Percentiles rank a stretch among this genome's conserved stretches.
Evolutionary conservation across 2,888 invertebrate genomes (phyloP).

Genomic region (Helleia helle): DNA sequence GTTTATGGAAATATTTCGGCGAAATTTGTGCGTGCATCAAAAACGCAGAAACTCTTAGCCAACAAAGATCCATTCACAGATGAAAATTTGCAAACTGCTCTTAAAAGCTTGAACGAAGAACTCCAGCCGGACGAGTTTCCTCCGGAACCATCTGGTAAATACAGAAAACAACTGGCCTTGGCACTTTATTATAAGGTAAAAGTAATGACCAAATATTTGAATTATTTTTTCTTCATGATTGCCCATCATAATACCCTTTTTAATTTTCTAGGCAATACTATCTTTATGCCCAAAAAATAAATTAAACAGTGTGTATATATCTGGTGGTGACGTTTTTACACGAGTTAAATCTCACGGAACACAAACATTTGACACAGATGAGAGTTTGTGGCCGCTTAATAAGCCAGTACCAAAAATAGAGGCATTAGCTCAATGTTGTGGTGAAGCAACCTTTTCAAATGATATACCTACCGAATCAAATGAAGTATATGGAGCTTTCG

Average conservation of each 20-base stretch:
- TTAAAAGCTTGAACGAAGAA: constrained; percentile 67
- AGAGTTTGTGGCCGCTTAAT: constrained; percentile 81
- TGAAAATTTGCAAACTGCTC: constrained; percentile 59
- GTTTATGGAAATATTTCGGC: constrained; percentile 64
- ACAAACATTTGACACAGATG: constrained; percentile 81
- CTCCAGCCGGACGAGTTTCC: constrained; percentile 70
- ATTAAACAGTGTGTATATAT: constrained; percentile 58
- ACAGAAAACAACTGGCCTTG: constrained; percentile 75
- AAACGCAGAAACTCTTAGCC: constrained; percentile 64
- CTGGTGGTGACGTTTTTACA: constrained; percentile 74
- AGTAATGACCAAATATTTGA: no score
- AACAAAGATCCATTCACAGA: constrained; percentile 65
- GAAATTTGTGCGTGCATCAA: constrained; percentile 72
- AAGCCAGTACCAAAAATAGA: constrained; percentile 84
- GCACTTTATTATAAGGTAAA: constrained; percentile 79
- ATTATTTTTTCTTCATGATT: no score
- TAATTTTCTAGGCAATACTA: constrained; percentile 61
- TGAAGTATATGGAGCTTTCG: constrained; percentile 83
- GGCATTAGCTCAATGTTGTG: constrained; percentile 78
- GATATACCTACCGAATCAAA: constrained; percentile 78
- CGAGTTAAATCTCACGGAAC: constrained; percentile 78
- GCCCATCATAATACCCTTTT: no score
- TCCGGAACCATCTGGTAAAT: constrained; percentile 75
- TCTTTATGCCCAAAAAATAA: constrained; percentile 66
- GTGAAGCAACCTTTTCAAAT: constrained; percentile 85